Base-by-base conservation (phyloP, 2,888 invertebrate species). In the Thymelicus lineola region DNA sequence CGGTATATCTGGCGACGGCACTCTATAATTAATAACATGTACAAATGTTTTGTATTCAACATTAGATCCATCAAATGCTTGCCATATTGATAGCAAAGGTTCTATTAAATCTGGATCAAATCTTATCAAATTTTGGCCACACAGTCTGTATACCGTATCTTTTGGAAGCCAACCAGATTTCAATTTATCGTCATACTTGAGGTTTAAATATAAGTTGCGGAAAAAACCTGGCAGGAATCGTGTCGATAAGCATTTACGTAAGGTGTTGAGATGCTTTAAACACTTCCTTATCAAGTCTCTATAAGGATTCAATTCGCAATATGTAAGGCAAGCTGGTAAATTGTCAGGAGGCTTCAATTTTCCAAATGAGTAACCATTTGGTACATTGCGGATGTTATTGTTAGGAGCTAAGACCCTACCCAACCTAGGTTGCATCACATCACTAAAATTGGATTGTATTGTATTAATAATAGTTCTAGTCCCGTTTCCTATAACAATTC, bases 21-120 rank as follows among this genome's bases (percentile, higher is more conserved):
- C 82, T 75, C 86, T 90, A 63, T 88, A 90, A 77, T 95, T 91
- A 15, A 95, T 80, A 6, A 94, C 79, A 62, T 88, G 86, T 6
- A 94, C 85, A 76, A 95, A 95, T 38, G 81, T 90, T 79, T 87
- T 86, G 66, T 95, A 95, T 76, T 94, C 80, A 64, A 95, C 90
- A 66, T 82, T 81, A 14, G 85, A 80, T 7, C 93, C 90, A 62
- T 91, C 84, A 70, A 94, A 91, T 14, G 94, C 93, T 20, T 89
- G 78, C 84, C 94, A 88, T 76, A 93, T 81, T 10, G 80, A 80
- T 42, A 95, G 79, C 12, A 95, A 79, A 0, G 92, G 91, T 76
- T 94, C 94, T n/a, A 95, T 86, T 20, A 93, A 80, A 35, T 78
- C 71, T n/a, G 89, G 86, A 72, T 94, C 88, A 77, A 94, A 93